phyloP scores from a whole-genome alignment of 1,140 invertebrate genomes.

The Drosophila prosaltans region DNA sequence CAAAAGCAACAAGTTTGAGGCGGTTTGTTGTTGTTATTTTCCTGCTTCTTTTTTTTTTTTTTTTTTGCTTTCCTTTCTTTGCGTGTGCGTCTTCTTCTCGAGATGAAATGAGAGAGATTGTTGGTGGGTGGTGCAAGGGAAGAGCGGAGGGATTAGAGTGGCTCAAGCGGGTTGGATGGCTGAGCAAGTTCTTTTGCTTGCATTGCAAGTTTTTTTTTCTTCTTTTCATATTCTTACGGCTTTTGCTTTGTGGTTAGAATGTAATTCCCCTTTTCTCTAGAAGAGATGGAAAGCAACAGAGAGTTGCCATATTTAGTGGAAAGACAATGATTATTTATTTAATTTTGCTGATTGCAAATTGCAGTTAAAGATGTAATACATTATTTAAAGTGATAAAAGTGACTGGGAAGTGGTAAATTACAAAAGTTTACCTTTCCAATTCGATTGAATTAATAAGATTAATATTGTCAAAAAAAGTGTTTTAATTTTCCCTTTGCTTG shows the following conservation, averaged over 20 bases:
- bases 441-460: too few relatives aligned
- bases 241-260: conserved; percentile 51
- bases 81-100: conserved; percentile 15
- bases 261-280: conserved; percentile 30
- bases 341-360: conserved; percentile 20
- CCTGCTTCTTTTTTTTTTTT: background rate
- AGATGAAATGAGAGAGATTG: conserved; percentile 27
- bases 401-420: background rate
- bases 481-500: too few relatives aligned
- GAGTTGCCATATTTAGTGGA: conserved; percentile 42
- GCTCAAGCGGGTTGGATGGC: conserved; percentile 39
- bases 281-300: conserved; percentile 21
- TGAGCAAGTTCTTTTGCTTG: conserved; percentile 66
- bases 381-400: background rate
- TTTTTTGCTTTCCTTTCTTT: conserved; percentile 9
- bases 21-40: conserved; percentile 9
- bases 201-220: conserved; percentile 66
- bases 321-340: conserved; percentile 13
- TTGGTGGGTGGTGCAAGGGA: conserved; percentile 18
- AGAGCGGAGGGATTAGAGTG: background rate
- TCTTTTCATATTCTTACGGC: background rate
- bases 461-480: too few relatives aligned
- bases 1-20: conserved; percentile 17
- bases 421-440: background rate
- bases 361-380: background rate